Conservation (phyloP, 1,140 invertebrate species). For the Bombus confusus region DNA sequence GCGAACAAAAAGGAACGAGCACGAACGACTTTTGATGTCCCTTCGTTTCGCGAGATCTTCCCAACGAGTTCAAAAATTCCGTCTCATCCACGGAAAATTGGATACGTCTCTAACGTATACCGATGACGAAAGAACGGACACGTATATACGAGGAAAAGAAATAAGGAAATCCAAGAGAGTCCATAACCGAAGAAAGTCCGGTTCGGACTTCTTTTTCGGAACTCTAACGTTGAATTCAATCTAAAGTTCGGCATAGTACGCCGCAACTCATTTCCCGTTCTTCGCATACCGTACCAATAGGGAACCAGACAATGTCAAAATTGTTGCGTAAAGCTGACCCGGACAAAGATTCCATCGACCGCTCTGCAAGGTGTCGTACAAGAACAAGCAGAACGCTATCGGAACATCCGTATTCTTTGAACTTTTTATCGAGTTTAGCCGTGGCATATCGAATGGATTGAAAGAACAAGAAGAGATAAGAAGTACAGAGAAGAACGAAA, state of each 20-base stretch:
- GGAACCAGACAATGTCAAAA: constrained; percentile 58
- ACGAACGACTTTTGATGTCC: not conserved
- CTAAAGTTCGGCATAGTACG: constrained; percentile 68
- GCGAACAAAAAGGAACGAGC: not conserved
- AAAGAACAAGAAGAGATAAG: constrained; percentile 1
- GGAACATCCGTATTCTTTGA: constrained; percentile 37
- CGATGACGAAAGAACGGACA: not conserved
- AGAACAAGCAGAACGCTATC: constrained; percentile 45
- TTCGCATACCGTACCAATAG: constrained; percentile 36
- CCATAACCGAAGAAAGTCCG: constrained; percentile 37
- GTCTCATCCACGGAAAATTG: not conserved
- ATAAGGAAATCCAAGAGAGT: constrained; percentile 40
- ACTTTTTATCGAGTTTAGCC: constrained; percentile 55
- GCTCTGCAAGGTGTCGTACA: constrained; percentile 53
- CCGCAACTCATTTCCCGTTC: constrained; percentile 66
- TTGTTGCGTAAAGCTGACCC: constrained; percentile 60
- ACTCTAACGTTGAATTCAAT: constrained; percentile 72
- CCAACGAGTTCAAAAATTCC: not conserved
- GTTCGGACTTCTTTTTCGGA: constrained; percentile 58
- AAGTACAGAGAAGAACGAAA: not conserved
- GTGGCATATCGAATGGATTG: constrained; percentile 37
- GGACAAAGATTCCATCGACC: constrained; percentile 43
- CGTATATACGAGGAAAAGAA: constrained; percentile 2
- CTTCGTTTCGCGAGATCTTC: not conserved
- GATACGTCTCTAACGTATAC: not conserved